Evolutionary conservation across 1,140 invertebrate species (phyloP).

Genomic region (Rhopalosiphum maidis): DNA sequence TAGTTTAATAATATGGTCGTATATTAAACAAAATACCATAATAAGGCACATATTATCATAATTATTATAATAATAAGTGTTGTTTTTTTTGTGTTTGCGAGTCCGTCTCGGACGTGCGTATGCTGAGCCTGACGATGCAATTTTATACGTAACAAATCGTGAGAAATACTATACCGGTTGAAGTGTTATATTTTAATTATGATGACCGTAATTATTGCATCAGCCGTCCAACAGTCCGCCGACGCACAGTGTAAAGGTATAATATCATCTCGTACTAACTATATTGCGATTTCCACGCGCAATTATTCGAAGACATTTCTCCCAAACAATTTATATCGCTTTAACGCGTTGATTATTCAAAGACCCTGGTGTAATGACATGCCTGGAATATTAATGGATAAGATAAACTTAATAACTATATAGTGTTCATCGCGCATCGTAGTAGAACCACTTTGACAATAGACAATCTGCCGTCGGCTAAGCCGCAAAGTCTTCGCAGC

Average conservation of each 20-base stretch:
- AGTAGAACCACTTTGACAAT: background rate
- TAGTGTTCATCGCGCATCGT: background rate
- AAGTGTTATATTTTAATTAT: background rate
- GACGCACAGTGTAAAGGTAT: background rate
- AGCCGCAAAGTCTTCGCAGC: background rate
- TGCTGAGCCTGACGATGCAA: background rate
- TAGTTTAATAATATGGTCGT: background rate
- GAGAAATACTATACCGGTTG: background rate
- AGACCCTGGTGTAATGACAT: background rate
- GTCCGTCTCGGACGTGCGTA: background rate
- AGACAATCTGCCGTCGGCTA: background rate
- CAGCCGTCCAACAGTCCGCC: background rate
- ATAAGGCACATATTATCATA: background rate
- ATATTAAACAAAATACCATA: background rate
- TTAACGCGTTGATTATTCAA: conserved; percentile 12
- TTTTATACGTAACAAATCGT: background rate
- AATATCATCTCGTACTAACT: background rate
- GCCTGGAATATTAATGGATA: conserved; percentile 3
- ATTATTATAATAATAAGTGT: background rate
- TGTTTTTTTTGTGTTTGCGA: background rate
- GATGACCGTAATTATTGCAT: background rate
- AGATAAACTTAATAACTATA: conserved; percentile 13
- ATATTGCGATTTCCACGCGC: background rate
- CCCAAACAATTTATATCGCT: background rate
- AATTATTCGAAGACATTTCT: background rate